Conservation (phyloP, 1,140 invertebrate genomes). For the Bombus turneri region DNA sequence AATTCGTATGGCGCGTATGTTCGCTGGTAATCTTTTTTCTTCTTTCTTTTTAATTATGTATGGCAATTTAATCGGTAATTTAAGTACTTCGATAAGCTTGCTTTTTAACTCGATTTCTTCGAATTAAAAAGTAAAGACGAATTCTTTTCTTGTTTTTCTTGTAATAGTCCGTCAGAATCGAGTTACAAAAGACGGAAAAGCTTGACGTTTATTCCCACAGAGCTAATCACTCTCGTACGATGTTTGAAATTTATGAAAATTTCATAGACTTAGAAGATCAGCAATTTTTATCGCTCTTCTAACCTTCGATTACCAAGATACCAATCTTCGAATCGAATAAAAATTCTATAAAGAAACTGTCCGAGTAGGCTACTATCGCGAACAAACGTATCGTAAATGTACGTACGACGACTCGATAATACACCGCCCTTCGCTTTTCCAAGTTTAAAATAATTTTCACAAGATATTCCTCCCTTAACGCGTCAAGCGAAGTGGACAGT, state of each 20-base stretch:
- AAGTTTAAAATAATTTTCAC: background rate
- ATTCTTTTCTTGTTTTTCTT: background rate
- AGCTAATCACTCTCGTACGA: background rate
- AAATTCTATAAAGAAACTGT: background rate
- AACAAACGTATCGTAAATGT: background rate
- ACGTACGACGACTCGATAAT: too few species aligned
- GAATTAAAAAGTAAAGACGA: too few species aligned
- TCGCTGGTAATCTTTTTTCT: background rate
- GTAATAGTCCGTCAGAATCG: too few species aligned
- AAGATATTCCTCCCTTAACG: constrained; percentile 15
- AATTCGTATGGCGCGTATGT: background rate
- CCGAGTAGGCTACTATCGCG: background rate
- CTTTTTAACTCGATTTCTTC: too few species aligned
- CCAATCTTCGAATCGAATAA: background rate
- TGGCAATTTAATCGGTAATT: background rate
- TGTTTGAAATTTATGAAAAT: too few species aligned
- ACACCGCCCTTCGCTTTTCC: too few species aligned
- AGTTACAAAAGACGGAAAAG: too few species aligned
- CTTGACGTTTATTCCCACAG: background rate
- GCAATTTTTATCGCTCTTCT: background rate
- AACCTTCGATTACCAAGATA: background rate
- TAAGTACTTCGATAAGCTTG: background rate
- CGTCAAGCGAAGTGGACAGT: constrained; percentile 27
- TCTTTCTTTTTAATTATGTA: background rate
- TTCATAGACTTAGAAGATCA: too few species aligned